Conservation (phyloP, 1,140 invertebrate genomes). For the Rhizoglyphus robini region DNA sequence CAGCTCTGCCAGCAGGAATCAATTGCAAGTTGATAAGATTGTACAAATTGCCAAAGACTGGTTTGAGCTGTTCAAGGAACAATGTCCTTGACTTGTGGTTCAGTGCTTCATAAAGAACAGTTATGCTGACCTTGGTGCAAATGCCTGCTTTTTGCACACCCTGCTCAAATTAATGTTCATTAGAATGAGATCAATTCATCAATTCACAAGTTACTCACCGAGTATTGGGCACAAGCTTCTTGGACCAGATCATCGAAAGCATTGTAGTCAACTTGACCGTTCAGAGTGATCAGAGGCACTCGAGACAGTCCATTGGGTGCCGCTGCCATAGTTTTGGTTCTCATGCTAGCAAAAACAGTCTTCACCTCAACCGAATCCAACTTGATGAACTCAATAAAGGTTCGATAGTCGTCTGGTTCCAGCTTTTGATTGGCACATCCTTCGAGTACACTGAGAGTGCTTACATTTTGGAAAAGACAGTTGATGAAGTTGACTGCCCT, state of each 20-base stretch:
- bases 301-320: not conserved
- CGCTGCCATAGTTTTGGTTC: constrained; percentile 11
- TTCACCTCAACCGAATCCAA: not conserved
- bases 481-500: constrained; percentile 15
- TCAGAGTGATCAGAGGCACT: constrained; percentile 8
- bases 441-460: not conserved
- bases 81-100: constrained; percentile 8
- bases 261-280: not conserved
- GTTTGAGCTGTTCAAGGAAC: constrained; percentile 13
- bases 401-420: constrained; percentile 7
- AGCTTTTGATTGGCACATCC: constrained; percentile 5
- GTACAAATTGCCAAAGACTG: not conserved
- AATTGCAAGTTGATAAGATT: constrained; percentile 14
- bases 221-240: constrained; percentile 10
- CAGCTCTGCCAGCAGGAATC: constrained; percentile 11
- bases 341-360: constrained; percentile 8
- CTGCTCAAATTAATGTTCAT: not conserved
- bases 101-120: constrained; percentile 7
- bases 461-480: constrained; percentile 8
- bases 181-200: too few relatives aligned
- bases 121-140: constrained; percentile 8
- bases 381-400: not conserved
- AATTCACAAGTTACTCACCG: constrained; percentile 1
- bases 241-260: constrained; percentile 20
- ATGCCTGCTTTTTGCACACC: not conserved